Conservation (phyloP, 2,797 vertebrate genomes). For the Muraenolepis orangiensis region DNA sequence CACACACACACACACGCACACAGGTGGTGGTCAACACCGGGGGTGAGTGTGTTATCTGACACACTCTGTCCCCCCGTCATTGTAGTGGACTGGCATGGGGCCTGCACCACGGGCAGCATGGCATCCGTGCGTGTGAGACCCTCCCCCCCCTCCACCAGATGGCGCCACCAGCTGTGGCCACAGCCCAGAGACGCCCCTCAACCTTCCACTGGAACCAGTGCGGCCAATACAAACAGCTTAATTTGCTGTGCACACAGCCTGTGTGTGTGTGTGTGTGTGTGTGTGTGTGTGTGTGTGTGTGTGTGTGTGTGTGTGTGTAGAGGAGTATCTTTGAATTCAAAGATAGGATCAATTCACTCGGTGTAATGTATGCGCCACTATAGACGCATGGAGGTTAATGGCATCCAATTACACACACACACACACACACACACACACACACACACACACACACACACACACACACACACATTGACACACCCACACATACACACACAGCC, state of each 20-base stretch:
- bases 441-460: conserved; percentile 43
- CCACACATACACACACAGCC: conserved; percentile 26
- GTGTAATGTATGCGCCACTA: no score
- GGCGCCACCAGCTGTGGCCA: conserved; percentile 74
- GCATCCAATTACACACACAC: conserved; percentile 1
- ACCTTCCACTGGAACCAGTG: conserved; percentile 61
- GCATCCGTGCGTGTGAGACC: conserved; percentile 42
- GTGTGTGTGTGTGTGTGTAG: no score
- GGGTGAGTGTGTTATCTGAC: conserved; percentile 31
- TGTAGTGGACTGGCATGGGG: conserved; percentile 50
- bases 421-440: conserved; percentile 23
- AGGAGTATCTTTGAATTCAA: no score
- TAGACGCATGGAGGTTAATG: conserved; percentile 8
- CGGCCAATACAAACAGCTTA: conserved; percentile 42
- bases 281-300: no score
- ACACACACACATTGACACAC: conserved; percentile 35
- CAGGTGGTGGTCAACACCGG: no score
- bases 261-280: conserved; percentile 12
- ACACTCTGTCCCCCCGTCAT: conserved; percentile 60
- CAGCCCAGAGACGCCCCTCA: conserved; percentile 65
- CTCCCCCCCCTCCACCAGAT: conserved; percentile 78
- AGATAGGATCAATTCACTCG: no score
- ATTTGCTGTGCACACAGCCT: conserved; percentile 28
- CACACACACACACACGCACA: no score
- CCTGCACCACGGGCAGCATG: conserved; percentile 46